Evolutionary conservation across 2,113 vertebrate genomes (phyloP).

Genomic region (Mobula birostris): DNA sequence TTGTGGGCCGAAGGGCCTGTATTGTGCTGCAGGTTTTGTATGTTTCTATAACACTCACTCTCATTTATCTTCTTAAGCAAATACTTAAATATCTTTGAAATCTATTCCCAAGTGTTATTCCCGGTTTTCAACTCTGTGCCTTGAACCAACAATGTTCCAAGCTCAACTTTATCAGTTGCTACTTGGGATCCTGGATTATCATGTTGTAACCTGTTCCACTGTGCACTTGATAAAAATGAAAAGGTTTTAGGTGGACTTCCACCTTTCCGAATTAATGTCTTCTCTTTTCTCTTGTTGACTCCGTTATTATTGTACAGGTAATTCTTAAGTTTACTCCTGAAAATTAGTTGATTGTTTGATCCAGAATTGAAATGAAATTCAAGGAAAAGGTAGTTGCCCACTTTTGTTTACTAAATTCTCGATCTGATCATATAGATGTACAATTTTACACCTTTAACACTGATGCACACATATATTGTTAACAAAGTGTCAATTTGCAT

Average conservation of each 20-base stretch:
- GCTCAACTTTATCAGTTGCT: not conserved
- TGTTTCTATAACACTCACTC: not conserved
- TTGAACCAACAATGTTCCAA: not conserved
- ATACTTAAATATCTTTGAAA: not conserved
- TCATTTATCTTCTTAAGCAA: not conserved
- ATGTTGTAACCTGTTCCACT: not conserved
- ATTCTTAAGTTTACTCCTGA: conserved; percentile 9
- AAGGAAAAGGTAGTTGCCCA: not conserved
- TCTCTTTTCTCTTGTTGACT: not conserved
- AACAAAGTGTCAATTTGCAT: not conserved
- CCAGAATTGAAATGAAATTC: not conserved
- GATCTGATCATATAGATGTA: not conserved
- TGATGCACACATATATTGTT: not conserved
- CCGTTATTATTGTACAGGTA: not conserved
- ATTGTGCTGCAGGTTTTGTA: too few relatives aligned
- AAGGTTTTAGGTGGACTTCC: not conserved
- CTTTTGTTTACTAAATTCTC: not conserved
- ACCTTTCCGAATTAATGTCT: not conserved
- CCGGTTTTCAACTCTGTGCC: not conserved
- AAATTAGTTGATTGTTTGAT: not conserved
- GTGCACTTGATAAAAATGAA: not conserved
- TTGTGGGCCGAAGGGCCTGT: too few relatives aligned
- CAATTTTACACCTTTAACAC: not conserved
- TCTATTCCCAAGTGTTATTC: not conserved
- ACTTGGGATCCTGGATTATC: not conserved